Evolutionary conservation across 2,888 invertebrate species (phyloP).

Genomic region (Molorchus minor): DNA sequence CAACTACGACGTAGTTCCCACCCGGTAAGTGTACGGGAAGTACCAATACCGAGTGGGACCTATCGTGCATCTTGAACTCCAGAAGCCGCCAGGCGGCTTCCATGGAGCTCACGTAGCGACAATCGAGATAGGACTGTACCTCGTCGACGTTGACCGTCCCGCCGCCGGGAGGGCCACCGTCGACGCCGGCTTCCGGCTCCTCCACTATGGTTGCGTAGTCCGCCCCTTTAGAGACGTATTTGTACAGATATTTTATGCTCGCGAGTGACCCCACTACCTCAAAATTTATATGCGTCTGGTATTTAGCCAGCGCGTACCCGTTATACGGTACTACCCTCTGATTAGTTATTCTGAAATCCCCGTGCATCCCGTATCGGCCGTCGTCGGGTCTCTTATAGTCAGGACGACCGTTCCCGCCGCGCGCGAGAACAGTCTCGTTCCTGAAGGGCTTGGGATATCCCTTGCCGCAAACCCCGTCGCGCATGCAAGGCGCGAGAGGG

Average conservation of each 20-base stretch:
- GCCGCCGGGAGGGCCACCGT: neutral
- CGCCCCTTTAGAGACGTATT: conserved; percentile 32
- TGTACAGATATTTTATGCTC: conserved; percentile 38
- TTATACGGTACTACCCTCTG: conserved; percentile 31
- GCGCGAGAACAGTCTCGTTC: neutral
- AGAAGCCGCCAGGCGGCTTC: conserved; percentile 56
- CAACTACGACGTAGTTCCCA: neutral
- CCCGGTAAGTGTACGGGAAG: conserved; percentile 55
- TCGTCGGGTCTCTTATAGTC: neutral
- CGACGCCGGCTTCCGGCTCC: neutral
- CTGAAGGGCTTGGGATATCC: neutral
- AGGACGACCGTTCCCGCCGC: neutral
- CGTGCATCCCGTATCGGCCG: too few species aligned
- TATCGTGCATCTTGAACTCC: conserved; percentile 41
- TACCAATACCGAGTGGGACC: conserved; percentile 50
- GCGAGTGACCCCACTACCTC: conserved; percentile 33
- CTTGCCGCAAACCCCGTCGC: neutral
- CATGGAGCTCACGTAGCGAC: conserved; percentile 52
- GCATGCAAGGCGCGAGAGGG: neutral
- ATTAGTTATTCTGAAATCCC: conserved; percentile 15
- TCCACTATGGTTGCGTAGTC: neutral
- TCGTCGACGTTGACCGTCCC: conserved; percentile 41
- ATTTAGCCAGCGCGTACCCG: conserved; percentile 32
- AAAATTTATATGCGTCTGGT: conserved; percentile 39
- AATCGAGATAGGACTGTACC: conserved; percentile 48